A percentile compares a stretch with the other conserved stretches of the same genome.
These are phyloP conservation scores for Dryomyza anilis DNA, from an alignment of 2,888 invertebrate species.

Conservation along the genomic window DNA sequence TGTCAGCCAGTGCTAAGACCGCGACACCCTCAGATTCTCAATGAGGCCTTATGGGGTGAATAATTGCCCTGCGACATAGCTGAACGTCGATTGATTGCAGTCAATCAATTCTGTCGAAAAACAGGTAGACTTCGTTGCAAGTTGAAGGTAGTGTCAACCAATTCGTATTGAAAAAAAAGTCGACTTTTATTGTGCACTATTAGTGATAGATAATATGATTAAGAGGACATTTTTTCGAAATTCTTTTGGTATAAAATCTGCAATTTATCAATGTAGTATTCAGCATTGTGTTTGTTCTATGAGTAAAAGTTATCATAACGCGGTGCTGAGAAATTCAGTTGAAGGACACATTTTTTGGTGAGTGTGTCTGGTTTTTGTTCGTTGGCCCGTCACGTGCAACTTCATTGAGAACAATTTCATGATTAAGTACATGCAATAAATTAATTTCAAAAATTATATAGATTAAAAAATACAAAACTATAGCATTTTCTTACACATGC, in stretches of 20 bases:
- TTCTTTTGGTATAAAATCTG: no score
- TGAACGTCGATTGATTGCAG: conserved; percentile 8
- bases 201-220: no score
- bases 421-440: conserved; percentile 20
- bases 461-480: neutral
- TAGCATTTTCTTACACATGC: neutral
- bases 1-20: neutral
- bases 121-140: conserved; percentile 17
- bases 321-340: neutral
- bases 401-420: conserved; percentile 8
- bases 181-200: no score
- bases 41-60: no score
- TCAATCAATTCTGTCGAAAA: conserved; percentile 15
- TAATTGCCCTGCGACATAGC: neutral
- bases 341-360: neutral
- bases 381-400: conserved; percentile 4
- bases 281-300: neutral
- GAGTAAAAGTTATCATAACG: neutral
- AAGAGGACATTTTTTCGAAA: no score
- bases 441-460: conserved; percentile 13
- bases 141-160: conserved; percentile 11
- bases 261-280: no score
- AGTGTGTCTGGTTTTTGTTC: neutral
- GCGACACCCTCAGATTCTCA: neutral
- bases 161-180: neutral